phyloP scores from a whole-genome alignment of 53 echinoderm and acorn worm genomes.

The Mesocentrotus franciscanus region DNA sequence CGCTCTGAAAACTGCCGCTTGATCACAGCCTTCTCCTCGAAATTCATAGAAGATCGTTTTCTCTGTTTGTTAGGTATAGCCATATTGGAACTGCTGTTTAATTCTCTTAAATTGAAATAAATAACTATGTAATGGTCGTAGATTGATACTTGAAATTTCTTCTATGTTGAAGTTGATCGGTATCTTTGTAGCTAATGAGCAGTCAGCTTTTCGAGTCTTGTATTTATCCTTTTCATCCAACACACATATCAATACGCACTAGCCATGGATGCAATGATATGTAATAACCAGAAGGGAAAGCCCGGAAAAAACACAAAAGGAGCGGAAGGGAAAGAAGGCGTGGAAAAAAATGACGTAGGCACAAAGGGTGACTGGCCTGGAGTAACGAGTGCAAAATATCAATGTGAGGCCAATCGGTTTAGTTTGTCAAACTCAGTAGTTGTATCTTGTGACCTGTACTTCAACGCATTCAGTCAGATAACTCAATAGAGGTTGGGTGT shows the following conservation, averaged over 20 bases:
- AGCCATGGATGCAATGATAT: background rate
- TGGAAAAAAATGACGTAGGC: background rate
- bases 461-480: background rate
- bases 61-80: background rate
- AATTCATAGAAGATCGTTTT: background rate
- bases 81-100: background rate
- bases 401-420: background rate
- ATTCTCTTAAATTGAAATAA: background rate
- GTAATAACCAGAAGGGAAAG: background rate
- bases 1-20: conserved; percentile 17
- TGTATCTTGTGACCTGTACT: background rate
- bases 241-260: background rate
- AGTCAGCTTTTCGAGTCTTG: no score
- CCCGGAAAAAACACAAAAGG: background rate
- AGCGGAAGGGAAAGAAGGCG: background rate
- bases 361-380: background rate
- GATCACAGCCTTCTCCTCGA: background rate
- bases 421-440: background rate
- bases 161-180: background rate
- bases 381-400: background rate
- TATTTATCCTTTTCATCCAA: background rate
- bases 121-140: background rate
- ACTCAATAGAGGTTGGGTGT: background rate
- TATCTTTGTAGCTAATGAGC: background rate
- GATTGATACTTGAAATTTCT: background rate